These are phyloP conservation scores for Asbolus verrucosus DNA, from an alignment of 1,140 invertebrate genomes.

Conservation along the genomic window DNA sequence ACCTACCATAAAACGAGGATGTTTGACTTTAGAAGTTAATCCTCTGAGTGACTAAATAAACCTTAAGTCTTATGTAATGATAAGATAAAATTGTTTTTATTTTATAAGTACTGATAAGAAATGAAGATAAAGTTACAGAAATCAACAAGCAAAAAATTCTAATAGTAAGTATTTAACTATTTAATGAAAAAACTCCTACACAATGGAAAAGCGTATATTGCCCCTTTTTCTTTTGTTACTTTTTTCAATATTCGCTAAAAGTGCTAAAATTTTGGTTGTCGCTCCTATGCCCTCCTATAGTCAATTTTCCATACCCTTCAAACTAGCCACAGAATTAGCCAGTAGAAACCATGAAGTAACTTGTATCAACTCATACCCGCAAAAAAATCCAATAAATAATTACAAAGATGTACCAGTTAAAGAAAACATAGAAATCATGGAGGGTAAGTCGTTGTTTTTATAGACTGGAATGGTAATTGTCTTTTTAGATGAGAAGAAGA, in stretches of 20 bases:
- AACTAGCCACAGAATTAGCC: slow-evolving; percentile 74
- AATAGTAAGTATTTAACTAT: too few relatives aligned
- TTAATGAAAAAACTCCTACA: too few relatives aligned
- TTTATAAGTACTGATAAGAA: too few relatives aligned
- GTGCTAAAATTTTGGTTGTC: slow-evolving; percentile 70
- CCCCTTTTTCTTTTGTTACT: neutral
- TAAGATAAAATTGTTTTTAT: too few relatives aligned
- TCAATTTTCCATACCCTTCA: slow-evolving; percentile 69
- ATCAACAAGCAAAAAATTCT: too few relatives aligned
- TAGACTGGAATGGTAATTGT: neutral
- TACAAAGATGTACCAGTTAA: slow-evolving; percentile 46
- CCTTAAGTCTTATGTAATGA: too few relatives aligned
- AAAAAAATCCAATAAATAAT: slow-evolving; percentile 63
- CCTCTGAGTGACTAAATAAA: too few relatives aligned
- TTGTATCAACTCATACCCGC: slow-evolving; percentile 74
- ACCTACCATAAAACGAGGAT: too few relatives aligned
- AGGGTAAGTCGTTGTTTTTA: slow-evolving; percentile 6
- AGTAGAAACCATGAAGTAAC: slow-evolving; percentile 76
- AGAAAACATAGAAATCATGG: neutral
- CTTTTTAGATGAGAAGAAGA: neutral
- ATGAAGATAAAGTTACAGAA: too few relatives aligned
- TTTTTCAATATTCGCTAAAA: neutral
- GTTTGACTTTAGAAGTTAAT: too few relatives aligned
- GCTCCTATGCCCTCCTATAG: slow-evolving; percentile 75
- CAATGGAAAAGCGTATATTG: neutral